Evolutionary conservation across 2,113 vertebrate genomes (phyloP).

Genomic region (Isurus oxyrinchus): DNA sequence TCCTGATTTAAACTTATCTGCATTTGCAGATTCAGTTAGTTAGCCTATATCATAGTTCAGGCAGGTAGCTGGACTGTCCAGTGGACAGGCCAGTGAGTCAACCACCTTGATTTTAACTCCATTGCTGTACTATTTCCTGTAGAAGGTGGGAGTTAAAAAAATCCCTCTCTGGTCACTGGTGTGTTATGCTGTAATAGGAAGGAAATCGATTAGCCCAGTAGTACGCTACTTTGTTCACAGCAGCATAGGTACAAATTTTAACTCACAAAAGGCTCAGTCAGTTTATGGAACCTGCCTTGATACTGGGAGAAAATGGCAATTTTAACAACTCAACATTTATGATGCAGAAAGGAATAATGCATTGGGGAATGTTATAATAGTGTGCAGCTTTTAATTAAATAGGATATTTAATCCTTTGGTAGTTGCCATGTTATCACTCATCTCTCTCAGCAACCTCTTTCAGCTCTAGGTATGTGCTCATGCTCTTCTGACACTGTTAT

Average conservation of each 20-base stretch:
- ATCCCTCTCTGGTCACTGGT: neutral
- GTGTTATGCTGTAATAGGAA: neutral
- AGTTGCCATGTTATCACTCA: neutral
- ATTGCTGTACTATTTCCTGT: neutral
- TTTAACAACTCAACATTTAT: neutral
- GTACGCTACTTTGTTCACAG: neutral
- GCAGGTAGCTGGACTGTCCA: too few species aligned
- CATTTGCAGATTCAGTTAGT: neutral
- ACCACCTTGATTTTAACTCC: neutral
- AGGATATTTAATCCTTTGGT: neutral
- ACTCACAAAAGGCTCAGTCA: neutral
- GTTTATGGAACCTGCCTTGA: neutral
- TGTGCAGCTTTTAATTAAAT: neutral
- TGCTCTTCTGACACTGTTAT: neutral
- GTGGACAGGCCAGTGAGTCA: neutral
- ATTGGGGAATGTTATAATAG: neutral
- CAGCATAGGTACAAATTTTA: neutral
- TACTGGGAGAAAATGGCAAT: neutral
- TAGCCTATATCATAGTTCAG: neutral
- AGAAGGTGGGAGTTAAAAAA: neutral
- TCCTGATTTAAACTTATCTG: neutral
- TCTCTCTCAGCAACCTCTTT: neutral
- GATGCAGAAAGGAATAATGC: neutral
- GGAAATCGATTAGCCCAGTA: neutral
- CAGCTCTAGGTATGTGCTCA: neutral